phyloP scores from a whole-genome alignment of 2,113 vertebrate genomes.

The Kobus ellipsiprymnus region DNA sequence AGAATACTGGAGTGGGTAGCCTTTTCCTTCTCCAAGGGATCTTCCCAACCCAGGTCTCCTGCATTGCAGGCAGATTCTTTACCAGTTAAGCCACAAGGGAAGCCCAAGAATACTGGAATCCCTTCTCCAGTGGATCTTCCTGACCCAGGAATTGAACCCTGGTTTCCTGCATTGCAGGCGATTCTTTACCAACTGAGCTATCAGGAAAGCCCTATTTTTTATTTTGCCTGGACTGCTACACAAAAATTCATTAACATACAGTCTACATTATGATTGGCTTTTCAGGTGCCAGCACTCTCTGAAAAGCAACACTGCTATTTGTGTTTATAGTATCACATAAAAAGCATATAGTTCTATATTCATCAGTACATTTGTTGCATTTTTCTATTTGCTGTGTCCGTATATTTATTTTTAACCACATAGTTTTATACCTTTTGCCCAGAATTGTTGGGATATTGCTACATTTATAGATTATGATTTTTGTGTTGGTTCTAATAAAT shows the following conservation, averaged over 20 bases:
- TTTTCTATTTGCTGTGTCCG: conserved; percentile 1
- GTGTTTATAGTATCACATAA: not conserved
- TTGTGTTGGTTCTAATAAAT: not conserved
- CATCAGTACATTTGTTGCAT: not conserved
- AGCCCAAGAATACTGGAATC: not conserved
- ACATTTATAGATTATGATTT: not conserved
- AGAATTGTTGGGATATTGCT: not conserved
- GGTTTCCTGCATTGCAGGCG: not conserved
- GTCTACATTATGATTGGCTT: not conserved
- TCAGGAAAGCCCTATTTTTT: not conserved
- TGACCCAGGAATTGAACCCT: not conserved
- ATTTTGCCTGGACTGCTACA: not conserved
- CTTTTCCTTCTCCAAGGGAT: not conserved
- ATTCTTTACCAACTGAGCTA: not conserved
- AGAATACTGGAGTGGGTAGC: not conserved
- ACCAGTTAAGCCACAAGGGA: not conserved
- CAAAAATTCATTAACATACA: not conserved
- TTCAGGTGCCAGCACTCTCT: not conserved
- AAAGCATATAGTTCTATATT: not conserved
- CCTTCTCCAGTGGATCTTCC: not conserved
- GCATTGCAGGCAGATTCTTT: not conserved
- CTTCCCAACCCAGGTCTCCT: not conserved
- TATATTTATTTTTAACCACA: conserved; percentile 10
- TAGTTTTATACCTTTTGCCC: not conserved
- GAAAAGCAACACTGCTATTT: not conserved